phyloP scores from a whole-genome alignment of 2,888 invertebrate genomes.

The Drosophila melanosoma region DNA sequence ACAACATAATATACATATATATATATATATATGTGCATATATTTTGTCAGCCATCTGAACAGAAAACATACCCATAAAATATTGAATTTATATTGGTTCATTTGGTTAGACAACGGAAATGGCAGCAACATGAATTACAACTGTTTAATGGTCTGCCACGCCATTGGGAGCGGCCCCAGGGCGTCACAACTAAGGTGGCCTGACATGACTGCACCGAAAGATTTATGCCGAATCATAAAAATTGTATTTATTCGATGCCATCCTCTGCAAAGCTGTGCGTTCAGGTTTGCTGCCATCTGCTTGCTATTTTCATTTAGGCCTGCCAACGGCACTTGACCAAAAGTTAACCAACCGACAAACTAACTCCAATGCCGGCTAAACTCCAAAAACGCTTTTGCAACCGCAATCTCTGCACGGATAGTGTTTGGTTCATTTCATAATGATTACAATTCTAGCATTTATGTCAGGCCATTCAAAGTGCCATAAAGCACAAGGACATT shows the following conservation, averaged over 20 bases:
- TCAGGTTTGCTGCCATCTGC: constrained; percentile 5
- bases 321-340: constrained; percentile 29
- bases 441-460: constrained; percentile 12
- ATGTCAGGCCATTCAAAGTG: constrained; percentile 9
- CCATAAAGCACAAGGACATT: constrained; percentile 12
- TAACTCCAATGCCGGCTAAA: constrained; percentile 8
- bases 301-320: constrained; percentile 8
- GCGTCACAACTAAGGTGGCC: constrained; percentile 20
- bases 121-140: constrained; percentile 63
- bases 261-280: constrained; percentile 15
- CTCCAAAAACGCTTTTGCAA: not conserved
- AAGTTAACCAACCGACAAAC: not conserved
- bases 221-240: constrained; percentile 61
- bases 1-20: constrained; percentile 1
- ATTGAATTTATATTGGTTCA: constrained; percentile 70
- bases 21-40: too few species aligned
- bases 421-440: constrained; percentile 14
- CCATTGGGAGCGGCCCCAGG: constrained; percentile 38
- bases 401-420: constrained; percentile 12
- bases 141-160: constrained; percentile 51
- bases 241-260: constrained; percentile 46
- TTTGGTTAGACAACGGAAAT: constrained; percentile 64
- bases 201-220: constrained; percentile 33
- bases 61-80: constrained; percentile 59
- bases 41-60: constrained; percentile 2